Base-by-base conservation (phyloP, 2,797 vertebrate genomes). In the Pygocentrus nattereri region DNA sequence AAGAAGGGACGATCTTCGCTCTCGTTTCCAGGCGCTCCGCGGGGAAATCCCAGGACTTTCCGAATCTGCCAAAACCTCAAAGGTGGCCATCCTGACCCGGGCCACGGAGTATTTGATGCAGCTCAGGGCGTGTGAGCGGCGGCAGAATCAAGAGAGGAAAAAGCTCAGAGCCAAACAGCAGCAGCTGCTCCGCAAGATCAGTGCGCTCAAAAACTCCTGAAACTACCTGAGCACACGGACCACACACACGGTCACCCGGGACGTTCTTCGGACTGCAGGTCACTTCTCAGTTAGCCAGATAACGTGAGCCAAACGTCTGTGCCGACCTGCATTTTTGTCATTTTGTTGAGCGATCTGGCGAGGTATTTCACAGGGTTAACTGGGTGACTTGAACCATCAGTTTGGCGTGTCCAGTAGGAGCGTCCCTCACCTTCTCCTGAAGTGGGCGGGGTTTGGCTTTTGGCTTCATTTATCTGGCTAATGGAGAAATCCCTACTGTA, bases 61-160 rank as follows among this genome's bases (percentile, higher is more conserved):
- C 34, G 93, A 94, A 88, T 95, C 96, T 0, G 91, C 96, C 82
- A 99, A 99, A 87, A 96, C 97, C 0, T 97, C 98, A 0, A 99
- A 99, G 86, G 97, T 99, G 83, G 97, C 97, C 86, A 97, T 99
- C 90, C 91, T 99, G 88, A 97, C 97, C 83, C 96, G 96, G 65
- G 97, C 98, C 0, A 94, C 97, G 0, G 96, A 98, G 76, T 98
- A 97, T 88, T 92, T 99, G 82, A 88, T 91, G 59, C 90, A 96
- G 21, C 94, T 99, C 72, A 92, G 96, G 68, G 86, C 85, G 5
- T 91, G 90, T 0, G 97, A 99, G 90, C 95, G 93, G 54, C 93
- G 92, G 75, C 95, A 98, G 90, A 89, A 91, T 0, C 95, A 94
- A 0, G 97, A 98, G 92, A 98, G 96, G 88, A 94, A 95, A 78